A percentile compares a stretch with the other conserved stretches of the same genome.
Conservation (phyloP, 2,888 invertebrate genomes). For the Trichogramma dendrolimi region DNA sequence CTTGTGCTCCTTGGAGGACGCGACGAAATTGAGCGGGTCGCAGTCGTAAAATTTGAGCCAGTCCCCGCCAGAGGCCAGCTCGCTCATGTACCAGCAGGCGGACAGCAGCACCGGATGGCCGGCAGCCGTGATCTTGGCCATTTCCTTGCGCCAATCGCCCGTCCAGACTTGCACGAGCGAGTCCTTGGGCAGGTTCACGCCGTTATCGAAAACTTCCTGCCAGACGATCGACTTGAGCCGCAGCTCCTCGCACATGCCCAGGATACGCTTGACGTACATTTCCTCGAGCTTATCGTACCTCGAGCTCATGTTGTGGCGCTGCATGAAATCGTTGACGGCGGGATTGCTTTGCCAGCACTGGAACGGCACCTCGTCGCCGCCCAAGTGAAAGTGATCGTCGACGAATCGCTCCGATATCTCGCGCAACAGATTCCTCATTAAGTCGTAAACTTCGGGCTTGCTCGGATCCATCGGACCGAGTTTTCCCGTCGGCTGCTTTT, state of each 20-base stretch:
- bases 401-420: conserved; percentile 73
- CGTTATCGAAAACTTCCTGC: conserved; percentile 82
- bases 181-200: conserved; percentile 58
- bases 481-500: conserved; percentile 54
- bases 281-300: conserved; percentile 61
- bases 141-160: conserved; percentile 43
- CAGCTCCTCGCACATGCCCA: conserved; percentile 55
- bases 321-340: conserved; percentile 62
- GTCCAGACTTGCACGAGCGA: conserved; percentile 85
- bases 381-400: conserved; percentile 82
- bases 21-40: conserved; percentile 63
- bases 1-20: conserved; percentile 54
- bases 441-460: conserved; percentile 61
- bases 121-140: conserved; percentile 55
- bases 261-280: conserved; percentile 63
- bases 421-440: conserved; percentile 64
- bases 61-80: conserved; percentile 63
- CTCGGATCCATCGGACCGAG: conserved; percentile 81
- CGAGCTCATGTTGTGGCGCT: conserved; percentile 54
- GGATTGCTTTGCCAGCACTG: conserved; percentile 76
- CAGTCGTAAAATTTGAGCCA: conserved; percentile 68
- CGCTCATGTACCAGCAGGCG: conserved; percentile 84
- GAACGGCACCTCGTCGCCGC: conserved; percentile 86
- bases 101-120: conserved; percentile 71
- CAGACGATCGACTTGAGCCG: conserved; percentile 64